phyloP scores from a whole-genome alignment of 2,888 invertebrate species.

The Myathropa florea region DNA sequence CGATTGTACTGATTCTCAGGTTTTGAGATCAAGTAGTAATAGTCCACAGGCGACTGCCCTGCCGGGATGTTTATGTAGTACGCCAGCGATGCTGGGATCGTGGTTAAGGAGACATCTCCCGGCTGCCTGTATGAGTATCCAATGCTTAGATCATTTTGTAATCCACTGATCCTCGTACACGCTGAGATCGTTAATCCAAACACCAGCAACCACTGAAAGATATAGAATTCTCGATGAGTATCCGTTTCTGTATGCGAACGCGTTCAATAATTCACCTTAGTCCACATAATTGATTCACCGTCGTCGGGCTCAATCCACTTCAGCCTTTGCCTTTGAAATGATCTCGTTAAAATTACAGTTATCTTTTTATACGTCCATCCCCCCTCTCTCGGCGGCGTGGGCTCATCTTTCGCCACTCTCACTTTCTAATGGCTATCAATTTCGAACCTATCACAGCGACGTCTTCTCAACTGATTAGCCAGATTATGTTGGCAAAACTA shows the following conservation, averaged over 20 bases:
- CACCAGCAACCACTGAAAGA: conserved; percentile 35
- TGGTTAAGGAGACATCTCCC: not conserved
- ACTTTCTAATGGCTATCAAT: conserved; percentile 60
- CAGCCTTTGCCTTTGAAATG: conserved; percentile 47
- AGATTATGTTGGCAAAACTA: conserved; percentile 47
- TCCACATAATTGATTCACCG: conserved; percentile 48
- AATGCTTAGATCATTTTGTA: conserved; percentile 34
- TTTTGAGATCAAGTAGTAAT: not conserved
- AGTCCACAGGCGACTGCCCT: not conserved
- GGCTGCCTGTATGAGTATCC: conserved; percentile 42
- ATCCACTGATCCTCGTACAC: conserved; percentile 18
- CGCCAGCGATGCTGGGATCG: conserved; percentile 36
- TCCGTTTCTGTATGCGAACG: not conserved
- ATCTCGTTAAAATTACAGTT: conserved; percentile 42
- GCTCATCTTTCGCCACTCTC: conserved; percentile 49
- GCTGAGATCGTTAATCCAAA: not conserved
- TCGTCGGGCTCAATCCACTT: conserved; percentile 18
- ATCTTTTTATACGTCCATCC: conserved; percentile 56
- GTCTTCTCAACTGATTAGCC: conserved; percentile 11
- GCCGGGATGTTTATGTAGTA: conserved; percentile 51
- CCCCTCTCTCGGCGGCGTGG: conserved; percentile 13
- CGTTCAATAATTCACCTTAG: conserved; percentile 30
- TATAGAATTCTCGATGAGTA: not conserved
- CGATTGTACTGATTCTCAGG: not conserved
- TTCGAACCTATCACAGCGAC: conserved; percentile 28